Percentiles rank a stretch among this genome's conserved stretches.
phyloP scores from a whole-genome alignment of 2,113 vertebrate species.

The Nothoprocta perdicaria region DNA sequence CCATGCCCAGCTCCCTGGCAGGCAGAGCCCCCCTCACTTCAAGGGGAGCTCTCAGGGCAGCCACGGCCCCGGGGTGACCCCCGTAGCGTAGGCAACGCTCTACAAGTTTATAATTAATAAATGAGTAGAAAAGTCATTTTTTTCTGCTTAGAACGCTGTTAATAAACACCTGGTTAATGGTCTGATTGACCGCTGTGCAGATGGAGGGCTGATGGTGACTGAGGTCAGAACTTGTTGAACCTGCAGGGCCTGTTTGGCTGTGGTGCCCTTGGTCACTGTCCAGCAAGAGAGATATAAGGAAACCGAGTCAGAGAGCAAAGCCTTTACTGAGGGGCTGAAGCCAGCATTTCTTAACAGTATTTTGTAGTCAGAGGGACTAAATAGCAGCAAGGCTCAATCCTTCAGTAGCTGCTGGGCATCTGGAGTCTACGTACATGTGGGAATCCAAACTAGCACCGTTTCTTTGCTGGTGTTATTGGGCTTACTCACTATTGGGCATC shows the following conservation, averaged over 20 bases:
- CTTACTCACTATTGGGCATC: not conserved
- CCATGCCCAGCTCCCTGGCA: not conserved
- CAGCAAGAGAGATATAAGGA: not conserved
- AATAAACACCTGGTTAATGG: conserved; percentile 7
- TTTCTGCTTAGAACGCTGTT: conserved; percentile 10
- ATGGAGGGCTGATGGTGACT: not conserved
- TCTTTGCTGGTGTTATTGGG: not conserved
- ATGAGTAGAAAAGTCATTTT: not conserved
- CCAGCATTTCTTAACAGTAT: not conserved
- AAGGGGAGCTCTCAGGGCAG: not conserved
- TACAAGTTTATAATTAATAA: not conserved
- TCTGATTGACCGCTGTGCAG: rapidly evolving
- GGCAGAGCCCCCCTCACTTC: rapidly evolving
- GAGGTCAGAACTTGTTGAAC: not conserved
- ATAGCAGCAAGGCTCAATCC: no score
- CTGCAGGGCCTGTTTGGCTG: not conserved
- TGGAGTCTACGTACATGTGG: not conserved
- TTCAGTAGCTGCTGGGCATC: not conserved
- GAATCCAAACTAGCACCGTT: not conserved
- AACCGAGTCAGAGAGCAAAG: no score
- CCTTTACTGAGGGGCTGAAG: not conserved
- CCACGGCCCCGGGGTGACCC: not conserved
- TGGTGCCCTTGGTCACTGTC: not conserved
- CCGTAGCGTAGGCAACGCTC: not conserved
- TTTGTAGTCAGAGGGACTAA: not conserved